Base-by-base conservation (phyloP, 2,888 invertebrate genomes). In the Hyppa rectilinea region DNA sequence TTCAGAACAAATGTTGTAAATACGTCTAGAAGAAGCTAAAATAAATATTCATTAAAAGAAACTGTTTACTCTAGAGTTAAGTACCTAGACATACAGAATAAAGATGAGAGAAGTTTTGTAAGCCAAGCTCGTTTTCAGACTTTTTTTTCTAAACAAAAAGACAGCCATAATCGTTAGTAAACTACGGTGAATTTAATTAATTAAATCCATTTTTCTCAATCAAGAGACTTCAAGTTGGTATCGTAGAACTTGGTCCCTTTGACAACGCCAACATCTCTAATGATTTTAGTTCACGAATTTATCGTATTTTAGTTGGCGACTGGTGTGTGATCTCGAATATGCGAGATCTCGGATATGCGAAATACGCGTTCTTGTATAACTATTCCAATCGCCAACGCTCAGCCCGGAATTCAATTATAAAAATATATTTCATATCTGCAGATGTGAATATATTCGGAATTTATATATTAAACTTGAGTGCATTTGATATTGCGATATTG, bases 291-390 rank as follows among this genome's bases (percentile, higher is more conserved):
- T 47, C 31, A 5, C 9, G 9, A 52, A 68, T 62, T 45, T 40
- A 67, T 53, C 10, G 36, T 31, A 26, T 12, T 58, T 34, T 29
- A 53, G 26, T 59, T 31, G 34, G 47, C 63, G 36, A 31, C 14
- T 31, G 29, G 31, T 36, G 40, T 34, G 36, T 29, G 49, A 53
- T 55, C 50, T 38, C 45, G 66, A 55, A 65, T 60, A 38, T 64
- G 43, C 47, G 52, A 53, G 50, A 58, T 53, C n/a, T 52, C 29
- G 53, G 58, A 63, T n/a, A 60, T 45, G 62, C 53, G 40, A 67
- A 45, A 50, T 4, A 52, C 50, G 60, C 71, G 75, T 82, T 72
- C 71, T 72, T 68, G 50, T 23, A 23, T 72, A 82, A 75, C 80
- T 80, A 82, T 82, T 75, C 60, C 58, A 50, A 68, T 61, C 45